Evolutionary conservation across 2,113 vertebrate species (phyloP).

Genomic region (Bos javanicus): DNA sequence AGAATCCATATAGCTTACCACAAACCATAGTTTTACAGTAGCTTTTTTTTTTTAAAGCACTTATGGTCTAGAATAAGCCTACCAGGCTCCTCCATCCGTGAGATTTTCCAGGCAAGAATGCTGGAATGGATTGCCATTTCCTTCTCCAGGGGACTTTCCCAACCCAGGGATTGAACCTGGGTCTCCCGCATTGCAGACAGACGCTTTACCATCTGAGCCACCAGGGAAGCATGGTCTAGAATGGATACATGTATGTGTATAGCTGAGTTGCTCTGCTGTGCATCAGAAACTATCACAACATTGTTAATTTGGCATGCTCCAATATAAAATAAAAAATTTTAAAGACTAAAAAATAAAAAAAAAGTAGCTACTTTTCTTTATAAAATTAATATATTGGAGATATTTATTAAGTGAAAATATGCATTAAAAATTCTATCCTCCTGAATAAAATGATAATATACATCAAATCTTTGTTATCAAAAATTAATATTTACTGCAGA

Average conservation of each 20-base stretch:
- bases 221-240: background rate
- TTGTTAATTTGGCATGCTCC: background rate
- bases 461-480: background rate
- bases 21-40: background rate
- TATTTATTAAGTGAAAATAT: conserved; percentile 13
- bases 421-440: background rate
- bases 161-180: background rate
- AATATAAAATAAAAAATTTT: background rate
- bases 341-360: background rate
- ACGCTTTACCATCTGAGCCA: fast-evolving
- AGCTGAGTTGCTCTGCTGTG: background rate
- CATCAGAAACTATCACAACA: background rate
- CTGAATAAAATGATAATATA: background rate
- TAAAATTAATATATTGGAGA: background rate
- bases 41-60: background rate
- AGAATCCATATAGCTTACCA: background rate
- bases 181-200: background rate
- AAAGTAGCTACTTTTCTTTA: background rate
- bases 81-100: background rate
- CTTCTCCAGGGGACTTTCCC: background rate
- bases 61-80: background rate
- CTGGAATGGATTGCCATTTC: background rate
- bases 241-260: background rate
- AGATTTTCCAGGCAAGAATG: background rate
- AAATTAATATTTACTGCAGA: conserved; percentile 47